These are phyloP conservation scores for Macrosoma leucophasiata DNA, from an alignment of 2,888 invertebrate species.

Conservation along the genomic window DNA sequence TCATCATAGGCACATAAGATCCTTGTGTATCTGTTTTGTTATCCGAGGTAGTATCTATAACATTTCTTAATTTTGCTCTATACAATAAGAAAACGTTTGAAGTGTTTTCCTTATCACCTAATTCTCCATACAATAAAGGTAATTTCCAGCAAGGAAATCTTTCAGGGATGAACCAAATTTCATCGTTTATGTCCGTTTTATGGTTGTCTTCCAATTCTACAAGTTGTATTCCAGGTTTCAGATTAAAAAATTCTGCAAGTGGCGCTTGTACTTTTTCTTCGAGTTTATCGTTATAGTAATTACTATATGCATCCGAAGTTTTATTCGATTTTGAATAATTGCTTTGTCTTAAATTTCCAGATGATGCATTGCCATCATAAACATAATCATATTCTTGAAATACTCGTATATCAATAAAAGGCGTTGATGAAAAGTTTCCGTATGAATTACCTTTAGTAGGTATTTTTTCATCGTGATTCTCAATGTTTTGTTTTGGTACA, in stretches of 20 bases:
- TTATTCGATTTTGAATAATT: slow-evolving; percentile 1
- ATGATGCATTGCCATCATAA: slow-evolving; percentile 26
- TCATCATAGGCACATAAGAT: slow-evolving; percentile 10
- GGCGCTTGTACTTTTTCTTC: slow-evolving; percentile 7
- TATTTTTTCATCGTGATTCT: too few relatives aligned
- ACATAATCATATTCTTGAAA: slow-evolving; percentile 36
- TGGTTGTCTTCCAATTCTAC: slow-evolving; percentile 17
- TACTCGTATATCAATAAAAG: slow-evolving; percentile 9
- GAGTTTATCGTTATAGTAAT: background rate
- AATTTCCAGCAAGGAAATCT: slow-evolving; percentile 57
- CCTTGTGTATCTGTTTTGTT: slow-evolving; percentile 5
- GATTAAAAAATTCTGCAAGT: slow-evolving; percentile 41
- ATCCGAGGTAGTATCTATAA: slow-evolving; percentile 30
- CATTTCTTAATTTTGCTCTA: slow-evolving; percentile 39
- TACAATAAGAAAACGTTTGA: slow-evolving; percentile 43
- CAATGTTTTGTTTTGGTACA: too few relatives aligned
- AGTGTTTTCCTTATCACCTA: slow-evolving; percentile 27
- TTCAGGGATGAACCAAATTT: slow-evolving; percentile 55
- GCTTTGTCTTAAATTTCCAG: slow-evolving; percentile 9
- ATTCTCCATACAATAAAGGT: slow-evolving; percentile 50
- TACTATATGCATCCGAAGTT: too few relatives aligned
- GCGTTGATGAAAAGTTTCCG: too few relatives aligned
- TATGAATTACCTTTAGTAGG: too few relatives aligned
- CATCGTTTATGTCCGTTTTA: slow-evolving; percentile 17
- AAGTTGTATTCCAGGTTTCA: slow-evolving; percentile 40